A percentile compares a stretch with the other conserved stretches of the same genome.
phyloP scores from a whole-genome alignment of 2,113 vertebrate species.

The Campylorhamphus procurvoides region DNA sequence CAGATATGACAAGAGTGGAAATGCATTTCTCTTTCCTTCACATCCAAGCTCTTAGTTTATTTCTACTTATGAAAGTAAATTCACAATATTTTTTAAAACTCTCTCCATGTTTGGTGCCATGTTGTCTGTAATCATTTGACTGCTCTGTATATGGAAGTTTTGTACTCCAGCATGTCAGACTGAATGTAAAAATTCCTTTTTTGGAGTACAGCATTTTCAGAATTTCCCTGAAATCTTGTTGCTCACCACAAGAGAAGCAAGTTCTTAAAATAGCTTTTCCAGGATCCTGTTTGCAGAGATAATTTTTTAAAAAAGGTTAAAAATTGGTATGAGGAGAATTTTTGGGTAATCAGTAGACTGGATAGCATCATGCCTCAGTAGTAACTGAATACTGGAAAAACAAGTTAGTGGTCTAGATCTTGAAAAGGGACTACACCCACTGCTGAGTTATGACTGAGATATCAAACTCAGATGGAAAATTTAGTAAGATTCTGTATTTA shows the following conservation, averaged over 20 bases:
- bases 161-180: background rate
- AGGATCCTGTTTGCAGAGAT: background rate
- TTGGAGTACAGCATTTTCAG: background rate
- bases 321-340: background rate
- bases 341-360: background rate
- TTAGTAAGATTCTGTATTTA: background rate
- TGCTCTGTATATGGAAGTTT: conserved; percentile 12
- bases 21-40: background rate
- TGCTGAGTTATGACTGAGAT: background rate
- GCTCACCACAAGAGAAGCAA: background rate
- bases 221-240: background rate
- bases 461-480: background rate
- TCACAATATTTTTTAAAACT: background rate
- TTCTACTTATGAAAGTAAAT: background rate
- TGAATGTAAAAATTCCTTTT: background rate
- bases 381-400: background rate
- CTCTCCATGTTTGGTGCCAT: background rate
- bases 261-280: background rate
- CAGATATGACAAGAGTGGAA: background rate
- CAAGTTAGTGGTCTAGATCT: background rate
- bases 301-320: background rate
- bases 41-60: background rate
- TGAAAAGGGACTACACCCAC: background rate
- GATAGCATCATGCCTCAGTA: background rate
- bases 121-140: background rate